Conservation (phyloP, 2,888 invertebrate genomes). For the Noctua janthina region DNA sequence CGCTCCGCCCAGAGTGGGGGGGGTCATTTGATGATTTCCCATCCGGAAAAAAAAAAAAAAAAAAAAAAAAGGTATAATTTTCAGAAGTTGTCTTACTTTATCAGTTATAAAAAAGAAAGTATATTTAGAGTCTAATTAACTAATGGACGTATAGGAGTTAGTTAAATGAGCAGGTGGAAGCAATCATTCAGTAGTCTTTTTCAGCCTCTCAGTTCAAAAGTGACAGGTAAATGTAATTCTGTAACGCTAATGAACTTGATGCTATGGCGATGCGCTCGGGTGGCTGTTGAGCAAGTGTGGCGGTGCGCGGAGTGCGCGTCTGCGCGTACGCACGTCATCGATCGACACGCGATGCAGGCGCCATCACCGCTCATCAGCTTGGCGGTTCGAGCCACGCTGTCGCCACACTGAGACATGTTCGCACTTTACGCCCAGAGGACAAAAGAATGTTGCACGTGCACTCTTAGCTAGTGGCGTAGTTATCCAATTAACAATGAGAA, state of each 20-base stretch:
- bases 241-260: conserved; percentile 59
- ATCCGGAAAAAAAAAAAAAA: too few relatives aligned
- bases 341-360: conserved; percentile 52
- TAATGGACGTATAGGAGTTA: neutral
- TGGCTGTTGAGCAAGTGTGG: conserved; percentile 55
- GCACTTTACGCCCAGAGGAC: neutral
- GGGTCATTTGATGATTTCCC: too few relatives aligned
- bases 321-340: conserved; percentile 55
- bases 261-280: conserved; percentile 49
- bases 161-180: neutral
- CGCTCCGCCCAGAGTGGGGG: too few relatives aligned
- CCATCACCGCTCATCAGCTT: conserved; percentile 39
- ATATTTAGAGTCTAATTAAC: neutral
- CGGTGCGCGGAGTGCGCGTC: conserved; percentile 35
- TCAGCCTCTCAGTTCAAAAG: conserved; percentile 19
- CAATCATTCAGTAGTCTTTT: neutral
- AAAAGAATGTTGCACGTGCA: conserved; percentile 2
- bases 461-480: neutral
- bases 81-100: neutral
- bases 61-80: too few relatives aligned
- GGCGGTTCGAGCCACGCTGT: conserved; percentile 7
- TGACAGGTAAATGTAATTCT: conserved; percentile 41
- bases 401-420: neutral
- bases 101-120: neutral
- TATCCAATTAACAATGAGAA: neutral